Conservation (phyloP, 2,113 vertebrate genomes). For the Hipposideros armiger region DNA sequence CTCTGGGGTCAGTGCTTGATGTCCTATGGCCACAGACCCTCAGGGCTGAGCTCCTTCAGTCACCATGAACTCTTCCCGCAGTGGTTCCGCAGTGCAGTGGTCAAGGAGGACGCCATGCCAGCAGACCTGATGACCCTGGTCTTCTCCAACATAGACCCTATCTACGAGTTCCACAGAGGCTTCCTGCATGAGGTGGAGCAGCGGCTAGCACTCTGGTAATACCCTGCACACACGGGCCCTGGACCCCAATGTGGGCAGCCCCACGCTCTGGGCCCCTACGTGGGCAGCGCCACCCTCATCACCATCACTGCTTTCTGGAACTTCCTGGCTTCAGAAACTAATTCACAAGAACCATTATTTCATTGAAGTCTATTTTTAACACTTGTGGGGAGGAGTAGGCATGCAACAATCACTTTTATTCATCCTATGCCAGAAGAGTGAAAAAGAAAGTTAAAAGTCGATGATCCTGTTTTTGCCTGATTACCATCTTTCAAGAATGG, state of each 20-base stretch:
- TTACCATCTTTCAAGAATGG: not conserved
- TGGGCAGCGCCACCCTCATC: too few relatives aligned
- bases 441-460: not conserved
- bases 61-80: constrained; percentile 75
- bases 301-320: not conserved
- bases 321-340: not conserved
- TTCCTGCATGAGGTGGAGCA: constrained; percentile 97
- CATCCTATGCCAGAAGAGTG: not conserved
- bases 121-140: constrained; percentile 94
- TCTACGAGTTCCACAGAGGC: constrained; percentile 96
- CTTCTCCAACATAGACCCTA: constrained; percentile 96
- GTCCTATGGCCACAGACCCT: not conserved
- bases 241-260: not conserved
- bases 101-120: constrained; percentile 95
- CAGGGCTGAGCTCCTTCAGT: rapidly evolving
- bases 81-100: constrained; percentile 97
- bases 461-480: not conserved
- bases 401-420: not conserved
- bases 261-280: not conserved
- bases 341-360: not conserved
- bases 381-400: not conserved
- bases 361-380: not conserved
- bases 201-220: constrained; percentile 94
- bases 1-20: not conserved
- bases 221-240: not conserved